Percentiles rank a stretch among this genome's conserved stretches.
phyloP scores from a whole-genome alignment of 2,797 vertebrate species.

The Oreochromis grahami region DNA sequence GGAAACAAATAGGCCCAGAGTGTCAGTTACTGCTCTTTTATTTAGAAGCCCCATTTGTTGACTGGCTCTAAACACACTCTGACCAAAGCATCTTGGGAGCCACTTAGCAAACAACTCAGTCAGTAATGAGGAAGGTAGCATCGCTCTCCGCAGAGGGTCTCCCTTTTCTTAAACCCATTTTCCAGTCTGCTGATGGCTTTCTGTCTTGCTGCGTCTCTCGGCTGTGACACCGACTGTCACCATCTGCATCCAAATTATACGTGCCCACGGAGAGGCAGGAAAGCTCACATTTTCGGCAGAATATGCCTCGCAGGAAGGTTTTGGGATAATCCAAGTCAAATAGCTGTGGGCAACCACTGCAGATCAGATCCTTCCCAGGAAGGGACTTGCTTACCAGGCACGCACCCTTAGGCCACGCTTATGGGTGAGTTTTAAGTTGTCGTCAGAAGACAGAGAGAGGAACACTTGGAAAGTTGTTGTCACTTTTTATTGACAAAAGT shows the following conservation, averaged over 20 bases:
- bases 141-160: conserved; percentile 6
- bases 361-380: conserved; percentile 27
- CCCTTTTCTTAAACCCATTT: not conserved
- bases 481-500: conserved; percentile 1
- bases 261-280: not conserved
- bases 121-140: conserved; percentile 47
- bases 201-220: conserved; percentile 14
- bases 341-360: conserved; percentile 14
- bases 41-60: conserved; percentile 9
- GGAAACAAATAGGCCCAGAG: conserved; percentile 28
- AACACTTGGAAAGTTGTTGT: not conserved
- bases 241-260: conserved; percentile 46
- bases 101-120: conserved; percentile 29
- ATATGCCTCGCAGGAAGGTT: conserved; percentile 17
- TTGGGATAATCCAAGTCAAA: conserved; percentile 46
- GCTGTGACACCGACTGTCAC: conserved; percentile 29
- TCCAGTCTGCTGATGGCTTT: conserved; percentile 36
- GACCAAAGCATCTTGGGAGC: conserved; percentile 37
- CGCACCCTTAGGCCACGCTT: conserved; percentile 9
- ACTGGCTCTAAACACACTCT: conserved; percentile 6
- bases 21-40: conserved; percentile 43
- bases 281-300: conserved; percentile 3
- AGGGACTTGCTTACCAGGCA: conserved; percentile 1
- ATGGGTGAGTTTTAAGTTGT: not conserved
- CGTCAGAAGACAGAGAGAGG: not conserved